phyloP scores from a whole-genome alignment of 2,888 invertebrate species.

The Mesodorylaimus sp. region DNA sequence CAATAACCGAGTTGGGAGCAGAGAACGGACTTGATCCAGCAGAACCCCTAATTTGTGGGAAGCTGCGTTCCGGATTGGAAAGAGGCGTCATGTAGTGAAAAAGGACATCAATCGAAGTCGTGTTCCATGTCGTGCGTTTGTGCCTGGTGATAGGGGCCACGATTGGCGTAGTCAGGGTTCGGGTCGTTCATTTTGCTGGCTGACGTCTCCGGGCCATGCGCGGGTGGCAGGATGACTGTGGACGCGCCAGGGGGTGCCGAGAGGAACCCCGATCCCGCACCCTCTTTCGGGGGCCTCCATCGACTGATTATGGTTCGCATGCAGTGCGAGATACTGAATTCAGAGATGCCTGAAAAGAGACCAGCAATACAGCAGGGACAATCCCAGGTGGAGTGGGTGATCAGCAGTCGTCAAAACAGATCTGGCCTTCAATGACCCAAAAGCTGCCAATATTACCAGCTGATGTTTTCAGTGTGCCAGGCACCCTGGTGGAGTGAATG shows the following conservation, averaged over 20 bases:
- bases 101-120: constrained; percentile 10
- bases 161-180: constrained; percentile 77
- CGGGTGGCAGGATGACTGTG: constrained; percentile 33
- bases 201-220: constrained; percentile 48
- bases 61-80: too few species aligned
- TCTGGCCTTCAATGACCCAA: not conserved
- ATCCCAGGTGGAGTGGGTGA: too few species aligned
- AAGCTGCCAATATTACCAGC: not conserved
- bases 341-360: constrained; percentile 17
- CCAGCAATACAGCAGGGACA: too few species aligned
- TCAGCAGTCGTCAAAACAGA: too few species aligned
- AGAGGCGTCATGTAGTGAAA: too few species aligned
- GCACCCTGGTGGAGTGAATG: too few species aligned
- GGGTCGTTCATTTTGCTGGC: constrained; percentile 78
- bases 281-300: constrained; percentile 10
- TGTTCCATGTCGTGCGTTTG: constrained; percentile 3
- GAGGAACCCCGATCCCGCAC: not conserved
- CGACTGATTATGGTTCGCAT: constrained; percentile 7
- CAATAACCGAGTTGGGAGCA: too few species aligned
- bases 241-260: not conserved
- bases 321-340: constrained; percentile 11
- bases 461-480: too few species aligned
- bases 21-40: too few species aligned
- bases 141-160: constrained; percentile 78
- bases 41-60: too few species aligned